A percentile compares a stretch with the other conserved stretches of the same genome.
Conservation (phyloP, 2,113 vertebrate genomes). For the Alligator sinensis region DNA sequence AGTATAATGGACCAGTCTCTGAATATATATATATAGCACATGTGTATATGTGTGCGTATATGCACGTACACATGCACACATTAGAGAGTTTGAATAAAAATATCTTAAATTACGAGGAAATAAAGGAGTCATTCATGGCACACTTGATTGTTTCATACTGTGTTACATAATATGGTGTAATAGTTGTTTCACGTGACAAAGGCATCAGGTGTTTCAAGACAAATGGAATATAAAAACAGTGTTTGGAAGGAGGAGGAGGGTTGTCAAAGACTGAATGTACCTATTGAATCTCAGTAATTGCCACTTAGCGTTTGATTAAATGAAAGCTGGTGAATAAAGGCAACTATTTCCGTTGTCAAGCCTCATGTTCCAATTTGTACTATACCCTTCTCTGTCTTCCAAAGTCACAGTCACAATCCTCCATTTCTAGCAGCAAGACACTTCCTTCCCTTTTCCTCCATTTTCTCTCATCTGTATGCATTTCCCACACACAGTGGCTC, state of each 20-base stretch:
- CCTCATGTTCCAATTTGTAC: constrained; percentile 66
- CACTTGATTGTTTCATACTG: constrained; percentile 35
- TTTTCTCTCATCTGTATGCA: not conserved
- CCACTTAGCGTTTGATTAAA: constrained; percentile 76
- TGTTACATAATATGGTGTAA: constrained; percentile 37
- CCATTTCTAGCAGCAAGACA: constrained; percentile 1
- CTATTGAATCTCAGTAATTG: constrained; percentile 78
- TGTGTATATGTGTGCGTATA: not conserved
- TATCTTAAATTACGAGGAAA: constrained; percentile 71
- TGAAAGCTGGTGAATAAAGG: constrained; percentile 72
- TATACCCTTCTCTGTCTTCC: constrained; percentile 64
- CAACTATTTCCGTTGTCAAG: constrained; percentile 70
- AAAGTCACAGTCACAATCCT: constrained; percentile 58
- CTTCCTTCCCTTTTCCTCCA: constrained; percentile 27
- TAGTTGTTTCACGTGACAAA: constrained; percentile 63
- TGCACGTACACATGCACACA: not conserved
- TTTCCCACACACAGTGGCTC: constrained; percentile 39
- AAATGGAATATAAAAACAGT: constrained; percentile 67
- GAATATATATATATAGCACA: not conserved
- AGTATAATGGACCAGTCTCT: not conserved
- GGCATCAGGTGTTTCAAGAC: constrained; percentile 62
- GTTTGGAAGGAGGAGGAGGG: constrained; percentile 62
- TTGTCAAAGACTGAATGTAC: constrained; percentile 78
- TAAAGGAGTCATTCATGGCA: constrained; percentile 68
- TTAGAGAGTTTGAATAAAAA: constrained; percentile 50